A percentile compares a stretch with the other conserved stretches of the same genome.
Evolutionary conservation across 2,113 vertebrate genomes (phyloP).

Genomic region (Aphyosemion australe): DNA sequence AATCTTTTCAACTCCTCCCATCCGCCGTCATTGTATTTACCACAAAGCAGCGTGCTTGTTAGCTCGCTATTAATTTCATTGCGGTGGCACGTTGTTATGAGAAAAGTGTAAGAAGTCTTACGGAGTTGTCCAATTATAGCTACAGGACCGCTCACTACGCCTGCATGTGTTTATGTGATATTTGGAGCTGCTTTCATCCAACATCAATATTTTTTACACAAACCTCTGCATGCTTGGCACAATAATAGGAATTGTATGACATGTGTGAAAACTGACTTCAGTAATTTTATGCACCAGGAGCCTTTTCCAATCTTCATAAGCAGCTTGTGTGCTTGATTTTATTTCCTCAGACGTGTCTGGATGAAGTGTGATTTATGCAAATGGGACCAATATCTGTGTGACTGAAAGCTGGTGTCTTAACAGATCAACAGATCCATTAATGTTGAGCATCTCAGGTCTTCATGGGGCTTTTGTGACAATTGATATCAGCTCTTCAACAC

Average conservation of each 20-base stretch:
- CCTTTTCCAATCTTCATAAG: not conserved
- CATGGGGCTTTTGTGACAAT: constrained; percentile 6
- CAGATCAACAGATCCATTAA: not conserved
- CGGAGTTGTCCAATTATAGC: not conserved
- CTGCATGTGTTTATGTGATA: not conserved
- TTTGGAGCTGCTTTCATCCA: not conserved
- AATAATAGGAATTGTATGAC: not conserved
- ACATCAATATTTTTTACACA: not conserved
- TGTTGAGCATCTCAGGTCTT: not conserved
- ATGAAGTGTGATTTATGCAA: not conserved
- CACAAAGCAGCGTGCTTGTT: not conserved
- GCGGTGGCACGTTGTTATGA: not conserved
- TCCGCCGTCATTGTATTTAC: not conserved
- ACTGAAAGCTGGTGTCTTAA: not conserved
- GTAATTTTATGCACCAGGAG: not conserved
- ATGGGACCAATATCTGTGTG: not conserved
- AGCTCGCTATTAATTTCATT: not conserved
- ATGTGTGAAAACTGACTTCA: not conserved
- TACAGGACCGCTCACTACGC: not conserved
- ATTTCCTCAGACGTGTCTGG: not conserved
- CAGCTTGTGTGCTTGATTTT: not conserved
- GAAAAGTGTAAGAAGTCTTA: not conserved
- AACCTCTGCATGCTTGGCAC: not conserved
- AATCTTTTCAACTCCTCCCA: not conserved
- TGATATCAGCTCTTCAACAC: constrained; percentile 17